Evolutionary conservation across 2,888 invertebrate species (phyloP).

Genomic region (Lepidochitona cinerea): DNA sequence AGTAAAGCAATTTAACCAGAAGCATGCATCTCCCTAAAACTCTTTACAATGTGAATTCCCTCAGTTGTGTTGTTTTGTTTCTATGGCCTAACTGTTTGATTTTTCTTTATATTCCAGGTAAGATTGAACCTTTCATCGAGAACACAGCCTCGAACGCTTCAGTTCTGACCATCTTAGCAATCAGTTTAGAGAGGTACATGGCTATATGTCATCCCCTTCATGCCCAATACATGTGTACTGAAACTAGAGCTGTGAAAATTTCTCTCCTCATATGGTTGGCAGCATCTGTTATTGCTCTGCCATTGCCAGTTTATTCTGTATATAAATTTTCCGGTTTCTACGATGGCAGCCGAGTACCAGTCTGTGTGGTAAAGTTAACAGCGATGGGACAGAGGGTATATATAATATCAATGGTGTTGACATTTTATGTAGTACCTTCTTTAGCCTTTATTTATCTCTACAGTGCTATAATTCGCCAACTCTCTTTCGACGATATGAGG

Average conservation of each 20-base stretch:
- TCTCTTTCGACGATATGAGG: background rate
- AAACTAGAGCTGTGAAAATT: constrained; percentile 41
- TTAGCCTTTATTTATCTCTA: background rate
- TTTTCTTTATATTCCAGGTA: background rate
- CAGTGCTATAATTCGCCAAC: background rate
- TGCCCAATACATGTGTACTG: constrained; percentile 58
- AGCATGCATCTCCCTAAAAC: too few relatives aligned
- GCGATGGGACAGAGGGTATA: background rate
- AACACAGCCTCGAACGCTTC: background rate
- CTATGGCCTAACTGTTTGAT: too few relatives aligned
- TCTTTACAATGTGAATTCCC: too few relatives aligned
- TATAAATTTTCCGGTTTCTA: background rate
- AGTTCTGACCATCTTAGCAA: background rate
- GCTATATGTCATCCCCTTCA: constrained; percentile 67
- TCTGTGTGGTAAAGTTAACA: background rate
- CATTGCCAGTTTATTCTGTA: background rate
- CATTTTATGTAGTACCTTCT: background rate
- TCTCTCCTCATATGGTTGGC: background rate
- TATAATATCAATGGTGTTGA: background rate
- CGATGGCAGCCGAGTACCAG: background rate
- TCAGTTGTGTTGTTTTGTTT: too few relatives aligned
- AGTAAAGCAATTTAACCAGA: too few relatives aligned
- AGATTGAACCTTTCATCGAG: background rate
- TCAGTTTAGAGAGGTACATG: constrained; percentile 58
- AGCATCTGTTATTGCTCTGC: background rate